phyloP scores from a whole-genome alignment of 2,797 vertebrate species.

The Novumbra hubbsi region DNA sequence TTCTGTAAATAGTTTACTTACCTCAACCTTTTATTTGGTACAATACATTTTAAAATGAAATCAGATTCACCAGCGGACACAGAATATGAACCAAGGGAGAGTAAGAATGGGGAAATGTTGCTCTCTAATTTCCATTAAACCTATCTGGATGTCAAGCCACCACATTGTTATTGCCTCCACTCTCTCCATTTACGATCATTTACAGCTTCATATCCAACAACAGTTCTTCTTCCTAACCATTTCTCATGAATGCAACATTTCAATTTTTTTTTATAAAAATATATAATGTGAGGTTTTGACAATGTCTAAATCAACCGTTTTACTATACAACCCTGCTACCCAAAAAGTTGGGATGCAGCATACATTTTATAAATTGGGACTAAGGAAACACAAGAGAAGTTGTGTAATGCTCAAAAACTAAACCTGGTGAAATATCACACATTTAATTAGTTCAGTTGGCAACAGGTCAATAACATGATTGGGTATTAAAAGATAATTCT shows the following conservation, averaged over 20 bases:
- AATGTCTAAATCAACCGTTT: slow-evolving; percentile 42
- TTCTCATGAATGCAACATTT: slow-evolving; percentile 54
- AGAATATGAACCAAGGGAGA: slow-evolving; percentile 36
- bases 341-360: too few species aligned
- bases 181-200: slow-evolving; percentile 47
- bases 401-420: too few species aligned
- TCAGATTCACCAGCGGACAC: slow-evolving; percentile 25
- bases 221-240: slow-evolving; percentile 16
- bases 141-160: slow-evolving; percentile 32
- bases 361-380: too few species aligned
- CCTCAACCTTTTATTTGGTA: slow-evolving; percentile 55
- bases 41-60: slow-evolving; percentile 57
- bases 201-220: slow-evolving; percentile 31
- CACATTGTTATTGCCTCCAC: slow-evolving; percentile 48
- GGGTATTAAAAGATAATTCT: too few species aligned
- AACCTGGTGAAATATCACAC: too few species aligned
- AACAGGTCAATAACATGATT: too few species aligned
- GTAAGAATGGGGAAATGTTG: slow-evolving; percentile 13
- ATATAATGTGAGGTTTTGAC: not conserved
- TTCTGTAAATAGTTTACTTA: slow-evolving; percentile 47
- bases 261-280: slow-evolving; percentile 40
- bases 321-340: slow-evolving; percentile 19
- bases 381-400: too few species aligned
- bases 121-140: not conserved
- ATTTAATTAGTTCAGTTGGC: too few species aligned